Base-by-base conservation (phyloP, 2,113 vertebrate species). In the Cisticola juncidis region DNA sequence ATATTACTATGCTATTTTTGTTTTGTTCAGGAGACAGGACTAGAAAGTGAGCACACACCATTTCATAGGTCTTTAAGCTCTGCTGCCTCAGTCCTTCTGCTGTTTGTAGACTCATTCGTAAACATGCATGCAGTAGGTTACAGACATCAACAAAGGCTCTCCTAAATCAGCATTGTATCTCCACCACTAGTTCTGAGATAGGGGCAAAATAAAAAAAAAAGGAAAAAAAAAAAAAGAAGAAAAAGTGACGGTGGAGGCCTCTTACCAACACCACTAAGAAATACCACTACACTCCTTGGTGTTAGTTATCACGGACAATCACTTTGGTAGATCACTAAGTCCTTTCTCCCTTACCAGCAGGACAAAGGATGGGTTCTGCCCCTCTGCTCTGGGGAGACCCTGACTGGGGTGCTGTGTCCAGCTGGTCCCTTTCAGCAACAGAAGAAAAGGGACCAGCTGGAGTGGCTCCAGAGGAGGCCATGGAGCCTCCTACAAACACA, bases 171-270 rank as follows among this genome's bases (percentile, higher is more conserved):
- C 13, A 86, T 2, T 72, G 3, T 23, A 47, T 26, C 29, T 56
- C 29, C 22, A 61, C 14, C 44, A 51, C 15, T 33, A 33, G 10
- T 72, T 54, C n/a, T 8, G 11, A 85, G 15, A 64, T 9, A 6
- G 7, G 5, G 6, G 11, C 3, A 2, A 3, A 12, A 65, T 18
- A 2, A 44, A 19, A 28, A 9, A 36, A 20, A n/a, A 7, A 18
- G 1, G 2, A 12, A 14, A 36, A 15, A 7, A 23, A 38, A 38
- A 24, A 19, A 28, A 13, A 36, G 1, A 6, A 36, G 19, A 6
- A 56, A 72, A 23, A 68, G 8, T 33, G 12, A 71, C 6, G 12
- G 7, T 24, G 24, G 11, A 72, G 9, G 28, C 17, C 4, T 72
- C 35, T 60, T 82, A 14, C 40, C 58, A 76, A 64, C 7, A 44